Base-by-base conservation (phyloP, 64 coral and sea anemone species). In the Montipora capricornis region DNA sequence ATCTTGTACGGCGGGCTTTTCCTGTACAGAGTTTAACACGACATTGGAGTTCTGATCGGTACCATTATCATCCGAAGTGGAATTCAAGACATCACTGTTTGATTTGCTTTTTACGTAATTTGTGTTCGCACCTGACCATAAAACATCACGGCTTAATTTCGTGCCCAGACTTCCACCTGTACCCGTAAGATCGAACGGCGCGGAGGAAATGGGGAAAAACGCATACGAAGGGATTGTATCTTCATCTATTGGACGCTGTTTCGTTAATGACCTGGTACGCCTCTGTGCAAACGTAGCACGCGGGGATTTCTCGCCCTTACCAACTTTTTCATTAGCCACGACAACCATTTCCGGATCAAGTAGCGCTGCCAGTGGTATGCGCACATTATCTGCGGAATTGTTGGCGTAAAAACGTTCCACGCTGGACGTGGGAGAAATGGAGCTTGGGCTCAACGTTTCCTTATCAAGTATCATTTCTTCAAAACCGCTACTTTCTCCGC, bases 401-500 rank as follows among this genome's bases (percentile, higher is more conserved):
- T 71, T 44, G 8, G 6, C 20, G 66, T 29, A 22, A 22, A 51
- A 86, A 4, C 19, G 62, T 44, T 86, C 66, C 19, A 45, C 14
- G 20, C 46, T 86, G n/a, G 50, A 45, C 47, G 67, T 20, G 1
- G 82, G 82, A 6, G 82, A 71, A 71, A 5, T 49, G 13, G 81
- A 64, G 49, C 22, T 86, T 86, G 80, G 14, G 62, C 55, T 85
- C 15, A 59, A 9, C 16, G 73, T 24, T 22, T 92, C 81, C 76
- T 92, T 89, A 53, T 89, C 80, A 3, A 44, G 80, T 8, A 49
- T n/a, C 71, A 84, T 92, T 80, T 96, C 95, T 81, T 93, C 95
- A 90, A 96, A 96, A 16, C 95, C 95, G 20, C 95, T 96, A 12
- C 95, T 94, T 60, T 91, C 92, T 51, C 87, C 95, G 44, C 95